Percentiles rank a stretch among this genome's conserved stretches.
These are phyloP conservation scores for Brachionus angularis DNA, from an alignment of 1,140 invertebrate species.

Conservation along the genomic window DNA sequence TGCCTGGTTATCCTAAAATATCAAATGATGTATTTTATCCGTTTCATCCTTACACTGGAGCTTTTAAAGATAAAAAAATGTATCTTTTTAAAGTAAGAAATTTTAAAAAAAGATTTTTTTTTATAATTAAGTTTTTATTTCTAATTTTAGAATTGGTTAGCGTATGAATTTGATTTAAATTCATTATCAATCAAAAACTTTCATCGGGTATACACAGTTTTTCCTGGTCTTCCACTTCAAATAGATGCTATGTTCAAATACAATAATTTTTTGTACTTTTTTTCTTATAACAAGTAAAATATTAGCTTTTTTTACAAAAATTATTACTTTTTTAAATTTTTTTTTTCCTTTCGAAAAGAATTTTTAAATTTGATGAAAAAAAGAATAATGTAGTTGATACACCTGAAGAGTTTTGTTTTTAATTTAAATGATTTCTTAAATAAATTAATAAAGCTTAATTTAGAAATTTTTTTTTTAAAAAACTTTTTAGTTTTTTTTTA, in stretches of 20 bases:
- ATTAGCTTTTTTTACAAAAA: neutral
- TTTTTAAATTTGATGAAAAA: conserved; percentile 35
- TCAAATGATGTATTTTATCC: conserved; percentile 5
- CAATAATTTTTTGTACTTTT: conserved; percentile 7
- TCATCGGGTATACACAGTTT: neutral
- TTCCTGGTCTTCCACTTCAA: neutral
- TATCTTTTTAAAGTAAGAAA: conserved; percentile 4
- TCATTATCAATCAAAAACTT: neutral
- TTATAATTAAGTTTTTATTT: neutral
- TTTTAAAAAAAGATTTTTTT: neutral
- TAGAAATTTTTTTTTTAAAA: too few species aligned
- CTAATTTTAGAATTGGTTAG: conserved; percentile 3
- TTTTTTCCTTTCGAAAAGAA: neutral
- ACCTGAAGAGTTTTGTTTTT: too few species aligned
- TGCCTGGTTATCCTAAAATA: conserved; percentile 1
- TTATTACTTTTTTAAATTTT: neutral
- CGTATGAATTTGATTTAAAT: conserved; percentile 7
- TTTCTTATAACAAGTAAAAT: neutral
- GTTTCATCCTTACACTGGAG: conserved; percentile 6
- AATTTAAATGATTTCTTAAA: too few species aligned
- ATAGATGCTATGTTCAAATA: neutral
- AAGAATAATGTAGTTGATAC: neutral
- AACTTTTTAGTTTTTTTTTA: too few species aligned
- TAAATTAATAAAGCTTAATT: too few species aligned
- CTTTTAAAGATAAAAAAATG: conserved; percentile 20